Base-by-base conservation (phyloP, 1,140 invertebrate genomes). In the Danaus melanippus region DNA sequence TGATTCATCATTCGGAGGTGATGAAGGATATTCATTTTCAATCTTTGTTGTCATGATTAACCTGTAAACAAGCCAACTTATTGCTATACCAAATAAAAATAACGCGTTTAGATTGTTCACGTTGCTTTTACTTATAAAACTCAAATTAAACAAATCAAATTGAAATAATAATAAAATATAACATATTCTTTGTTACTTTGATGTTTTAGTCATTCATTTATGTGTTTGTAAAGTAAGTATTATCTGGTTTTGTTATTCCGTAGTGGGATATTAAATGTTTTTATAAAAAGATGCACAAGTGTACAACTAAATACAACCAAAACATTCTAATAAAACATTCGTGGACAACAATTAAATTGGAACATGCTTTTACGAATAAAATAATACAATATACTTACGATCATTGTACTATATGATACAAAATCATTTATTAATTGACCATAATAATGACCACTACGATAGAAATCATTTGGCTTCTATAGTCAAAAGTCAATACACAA, bases 1-100 rank as follows among this genome's bases (percentile, higher is more conserved):
- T 85, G 82, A 80, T 47, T 74, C 72, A 78, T 77, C 69, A 54
- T 78, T 76, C 61, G 67, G 60, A 60, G 79, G 71, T 57, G 78
- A 77, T 60, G 72, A 60, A 68, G 78, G 72, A 53, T 67, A 71
- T 66, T 83, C 76, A 70, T 74, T 56, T 66, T 76, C 72, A 71
- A 71, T 64, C 67, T 81, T 83, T 68, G 79, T 77, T 61, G 71
- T 79, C 79, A 85, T 85, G 62, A 61, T 73, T 69, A 67, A 81
- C 82, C 82, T 85, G 82, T 71, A 77, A 84, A 76, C 71, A 81
- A 77, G 61, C 56, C 49, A 48, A 54, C 42, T 57, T 46, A 50
- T 6, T 39, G 21, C 32, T 56, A 48, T 46, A 43, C 49, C 21
- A 12, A 60, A 8, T 12, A 50, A 44, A 53, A 53, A 43, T 43